phyloP scores from a whole-genome alignment of 1,140 invertebrate genomes.

The Drosophila bocqueti region DNA sequence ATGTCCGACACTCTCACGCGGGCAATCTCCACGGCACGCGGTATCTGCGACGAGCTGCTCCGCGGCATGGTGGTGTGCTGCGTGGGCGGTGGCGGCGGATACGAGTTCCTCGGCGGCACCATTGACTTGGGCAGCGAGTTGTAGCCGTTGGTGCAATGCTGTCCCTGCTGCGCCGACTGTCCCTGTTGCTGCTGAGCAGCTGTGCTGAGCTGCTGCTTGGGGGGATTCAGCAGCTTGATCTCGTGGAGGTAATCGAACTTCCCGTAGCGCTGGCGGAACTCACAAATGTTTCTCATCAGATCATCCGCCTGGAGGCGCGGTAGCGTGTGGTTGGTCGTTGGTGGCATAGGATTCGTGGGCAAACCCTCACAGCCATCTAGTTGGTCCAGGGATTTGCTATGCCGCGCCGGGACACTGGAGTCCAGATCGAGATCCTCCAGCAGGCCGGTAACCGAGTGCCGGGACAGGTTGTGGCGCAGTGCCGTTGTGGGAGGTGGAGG shows the following conservation, averaged over 20 bases:
- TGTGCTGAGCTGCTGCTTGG: constrained; percentile 55
- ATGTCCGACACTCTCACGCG: constrained; percentile 78
- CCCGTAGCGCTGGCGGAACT: constrained; percentile 88
- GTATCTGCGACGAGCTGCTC: constrained; percentile 75
- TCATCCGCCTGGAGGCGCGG: constrained; percentile 78
- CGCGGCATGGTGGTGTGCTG: constrained; percentile 76
- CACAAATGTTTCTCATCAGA: constrained; percentile 86
- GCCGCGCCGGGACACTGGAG: constrained; percentile 86
- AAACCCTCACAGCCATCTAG: constrained; percentile 85
- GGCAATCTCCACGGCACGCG: constrained; percentile 78
- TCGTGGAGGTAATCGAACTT: constrained; percentile 83
- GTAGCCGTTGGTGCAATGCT: constrained; percentile 52
- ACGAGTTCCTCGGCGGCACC: constrained; percentile 87
- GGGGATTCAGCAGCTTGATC: constrained; percentile 82
- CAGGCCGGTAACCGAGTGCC: constrained; percentile 87
- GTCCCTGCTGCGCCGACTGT: not conserved
- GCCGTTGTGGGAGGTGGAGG: constrained; percentile 26
- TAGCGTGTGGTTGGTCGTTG: constrained; percentile 50
- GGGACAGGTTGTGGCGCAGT: constrained; percentile 84
- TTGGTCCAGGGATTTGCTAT: constrained; percentile 93
- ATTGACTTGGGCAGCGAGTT: constrained; percentile 83
- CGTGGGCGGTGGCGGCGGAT: constrained; percentile 85
- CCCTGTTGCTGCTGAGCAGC: constrained; percentile 5
- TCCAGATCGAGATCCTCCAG: constrained; percentile 83
- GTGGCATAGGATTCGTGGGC: constrained; percentile 21